These are phyloP conservation scores for Tetragonula clypearis DNA, from an alignment of 1,140 invertebrate species.

Conservation along the genomic window DNA sequence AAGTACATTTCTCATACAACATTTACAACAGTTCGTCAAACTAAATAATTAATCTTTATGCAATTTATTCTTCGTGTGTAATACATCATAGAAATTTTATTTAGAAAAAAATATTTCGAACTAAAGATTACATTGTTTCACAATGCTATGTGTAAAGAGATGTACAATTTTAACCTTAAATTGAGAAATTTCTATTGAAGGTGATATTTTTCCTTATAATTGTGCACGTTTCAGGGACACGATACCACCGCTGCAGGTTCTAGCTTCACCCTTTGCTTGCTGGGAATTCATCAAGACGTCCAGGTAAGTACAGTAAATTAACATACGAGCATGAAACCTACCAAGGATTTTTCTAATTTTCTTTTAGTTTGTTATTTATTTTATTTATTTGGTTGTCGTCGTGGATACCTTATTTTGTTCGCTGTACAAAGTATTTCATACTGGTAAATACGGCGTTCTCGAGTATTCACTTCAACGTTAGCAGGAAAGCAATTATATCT, in stretches of 20 bases:
- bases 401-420: neutral
- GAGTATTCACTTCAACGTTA: constrained; percentile 86
- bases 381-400: neutral
- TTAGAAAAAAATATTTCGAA: neutral
- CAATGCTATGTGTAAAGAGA: neutral
- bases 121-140: neutral
- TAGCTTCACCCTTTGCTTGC: constrained; percentile 89
- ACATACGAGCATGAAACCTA: neutral
- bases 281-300: constrained; percentile 88
- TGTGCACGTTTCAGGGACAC: constrained; percentile 85
- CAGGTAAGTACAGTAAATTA: constrained; percentile 27
- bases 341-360: neutral
- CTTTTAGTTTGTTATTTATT: neutral
- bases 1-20: too few relatives aligned
- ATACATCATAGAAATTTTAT: neutral
- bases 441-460: neutral
- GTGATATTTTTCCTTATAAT: neutral
- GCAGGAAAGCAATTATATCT: constrained; percentile 96
- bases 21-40: too few relatives aligned
- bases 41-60: neutral
- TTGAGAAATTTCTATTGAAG: neutral
- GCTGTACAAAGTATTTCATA: constrained; percentile 3
- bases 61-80: neutral
- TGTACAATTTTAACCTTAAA: neutral
- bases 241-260: constrained; percentile 93